Percentiles rank a stretch among this genome's conserved stretches.
phyloP scores from a whole-genome alignment of 2,888 invertebrate genomes.

The Stenurella melanura region DNA sequence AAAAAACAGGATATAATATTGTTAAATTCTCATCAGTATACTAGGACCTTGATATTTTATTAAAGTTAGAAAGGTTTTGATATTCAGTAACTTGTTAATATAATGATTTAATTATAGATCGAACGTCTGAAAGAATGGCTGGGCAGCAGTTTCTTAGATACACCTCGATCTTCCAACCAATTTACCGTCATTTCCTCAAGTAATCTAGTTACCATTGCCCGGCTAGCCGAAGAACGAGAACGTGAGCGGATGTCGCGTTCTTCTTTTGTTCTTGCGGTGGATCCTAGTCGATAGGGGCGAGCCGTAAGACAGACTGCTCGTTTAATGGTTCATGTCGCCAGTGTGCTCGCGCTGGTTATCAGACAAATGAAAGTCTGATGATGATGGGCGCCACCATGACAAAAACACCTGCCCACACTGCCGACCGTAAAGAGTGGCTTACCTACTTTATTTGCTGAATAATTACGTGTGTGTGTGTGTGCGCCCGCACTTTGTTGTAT shows the following conservation, averaged over 20 bases:
- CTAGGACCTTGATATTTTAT: conserved; percentile 37
- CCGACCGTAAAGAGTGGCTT: conserved; percentile 3
- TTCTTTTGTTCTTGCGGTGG: conserved; percentile 19
- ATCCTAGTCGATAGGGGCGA: conserved; percentile 15
- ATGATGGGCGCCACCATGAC: conserved; percentile 34
- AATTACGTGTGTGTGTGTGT: conserved; percentile 12
- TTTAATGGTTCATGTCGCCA: conserved; percentile 29
- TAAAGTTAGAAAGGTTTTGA: conserved; percentile 32
- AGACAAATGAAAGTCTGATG: conserved; percentile 42
- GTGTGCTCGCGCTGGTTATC: conserved; percentile 20
- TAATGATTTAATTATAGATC: conserved; percentile 24
- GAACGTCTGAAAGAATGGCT: background rate
- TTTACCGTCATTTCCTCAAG: background rate
- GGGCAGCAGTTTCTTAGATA: background rate
- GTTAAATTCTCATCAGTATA: conserved; percentile 37
- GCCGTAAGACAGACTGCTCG: conserved; percentile 12
- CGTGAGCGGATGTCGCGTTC: conserved; percentile 20
- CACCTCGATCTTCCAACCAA: too few species aligned
- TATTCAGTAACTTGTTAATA: conserved; percentile 23
- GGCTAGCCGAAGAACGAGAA: background rate
- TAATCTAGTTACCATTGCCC: background rate
- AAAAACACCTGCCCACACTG: conserved; percentile 35
- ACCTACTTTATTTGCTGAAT: conserved; percentile 32
- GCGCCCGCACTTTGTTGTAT: conserved; percentile 8
- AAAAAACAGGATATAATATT: conserved; percentile 36